Percentiles rank a stretch among this genome's conserved stretches.
Conservation (phyloP, 2,888 invertebrate species). For the Argyresthia goedartella region DNA sequence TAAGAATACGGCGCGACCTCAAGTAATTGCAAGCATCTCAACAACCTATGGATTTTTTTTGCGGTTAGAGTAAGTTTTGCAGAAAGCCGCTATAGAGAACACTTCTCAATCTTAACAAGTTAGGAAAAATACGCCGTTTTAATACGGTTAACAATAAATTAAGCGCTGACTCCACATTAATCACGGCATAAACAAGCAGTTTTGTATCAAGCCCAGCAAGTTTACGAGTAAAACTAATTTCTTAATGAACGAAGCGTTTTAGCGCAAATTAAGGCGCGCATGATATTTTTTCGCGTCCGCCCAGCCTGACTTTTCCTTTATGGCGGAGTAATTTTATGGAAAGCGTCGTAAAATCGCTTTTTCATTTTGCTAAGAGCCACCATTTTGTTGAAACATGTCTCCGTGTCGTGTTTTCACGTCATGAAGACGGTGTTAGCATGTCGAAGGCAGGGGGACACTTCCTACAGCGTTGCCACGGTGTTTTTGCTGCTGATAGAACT, state of each 20-base stretch:
- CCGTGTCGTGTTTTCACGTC: conserved; percentile 29
- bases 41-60: too few species aligned
- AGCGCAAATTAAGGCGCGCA: neutral
- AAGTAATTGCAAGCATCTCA: too few species aligned
- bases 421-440: conserved; percentile 18
- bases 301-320: conserved; percentile 15
- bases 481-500: neutral
- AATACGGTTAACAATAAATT: neutral
- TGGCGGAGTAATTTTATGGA: conserved; percentile 37
- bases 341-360: conserved; percentile 52
- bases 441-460: neutral
- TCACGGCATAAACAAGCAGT: neutral
- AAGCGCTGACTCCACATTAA: neutral
- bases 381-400: conserved; percentile 29
- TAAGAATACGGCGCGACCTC: too few species aligned
- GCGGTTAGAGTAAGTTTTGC: too few species aligned
- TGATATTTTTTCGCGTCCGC: neutral
- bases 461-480: neutral
- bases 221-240: neutral
- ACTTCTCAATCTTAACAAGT: too few species aligned
- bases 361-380: conserved; percentile 54
- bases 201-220: neutral
- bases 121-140: too few species aligned
- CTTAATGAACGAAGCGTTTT: neutral
- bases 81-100: too few species aligned